These are phyloP conservation scores for Petroica traversi DNA, from an alignment of 2,113 vertebrate genomes.

Conservation along the genomic window DNA sequence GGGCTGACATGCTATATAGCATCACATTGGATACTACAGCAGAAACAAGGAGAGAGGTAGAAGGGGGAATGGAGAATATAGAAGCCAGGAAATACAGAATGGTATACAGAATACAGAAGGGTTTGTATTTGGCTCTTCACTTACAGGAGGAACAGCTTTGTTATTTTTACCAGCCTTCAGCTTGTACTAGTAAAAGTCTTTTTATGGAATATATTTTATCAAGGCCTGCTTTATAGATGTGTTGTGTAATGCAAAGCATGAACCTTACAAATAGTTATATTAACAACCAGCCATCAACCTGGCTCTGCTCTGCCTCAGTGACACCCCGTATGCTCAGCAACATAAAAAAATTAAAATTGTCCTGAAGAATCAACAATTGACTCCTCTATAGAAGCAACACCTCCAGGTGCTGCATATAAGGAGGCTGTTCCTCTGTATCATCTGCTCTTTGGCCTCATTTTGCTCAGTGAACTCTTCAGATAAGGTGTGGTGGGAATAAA, in stretches of 20 bases:
- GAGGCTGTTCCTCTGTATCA: neutral
- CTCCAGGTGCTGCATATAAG: neutral
- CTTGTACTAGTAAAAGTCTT: neutral
- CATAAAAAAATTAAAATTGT: neutral
- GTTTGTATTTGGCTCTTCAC: fast-evolving
- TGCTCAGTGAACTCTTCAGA: neutral
- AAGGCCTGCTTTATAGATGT: neutral
- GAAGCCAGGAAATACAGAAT: neutral
- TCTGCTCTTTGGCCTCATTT: neutral
- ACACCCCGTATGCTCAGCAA: neutral
- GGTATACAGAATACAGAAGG: too few species aligned
- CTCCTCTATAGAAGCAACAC: neutral
- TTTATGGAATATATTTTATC: neutral
- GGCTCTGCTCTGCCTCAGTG: neutral
- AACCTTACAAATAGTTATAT: neutral
- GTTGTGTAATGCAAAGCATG: neutral
- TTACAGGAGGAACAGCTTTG: neutral
- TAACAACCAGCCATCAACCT: neutral
- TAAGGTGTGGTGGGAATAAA: neutral
- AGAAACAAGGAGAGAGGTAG: neutral
- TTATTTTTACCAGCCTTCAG: neutral
- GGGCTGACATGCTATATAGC: neutral
- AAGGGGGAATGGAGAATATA: neutral
- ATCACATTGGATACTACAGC: neutral
- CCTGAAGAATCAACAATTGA: neutral